Percentiles rank a stretch among this genome's conserved stretches.
phyloP scores from a whole-genome alignment of 1,140 invertebrate species.

The Anastrepha obliqua region DNA sequence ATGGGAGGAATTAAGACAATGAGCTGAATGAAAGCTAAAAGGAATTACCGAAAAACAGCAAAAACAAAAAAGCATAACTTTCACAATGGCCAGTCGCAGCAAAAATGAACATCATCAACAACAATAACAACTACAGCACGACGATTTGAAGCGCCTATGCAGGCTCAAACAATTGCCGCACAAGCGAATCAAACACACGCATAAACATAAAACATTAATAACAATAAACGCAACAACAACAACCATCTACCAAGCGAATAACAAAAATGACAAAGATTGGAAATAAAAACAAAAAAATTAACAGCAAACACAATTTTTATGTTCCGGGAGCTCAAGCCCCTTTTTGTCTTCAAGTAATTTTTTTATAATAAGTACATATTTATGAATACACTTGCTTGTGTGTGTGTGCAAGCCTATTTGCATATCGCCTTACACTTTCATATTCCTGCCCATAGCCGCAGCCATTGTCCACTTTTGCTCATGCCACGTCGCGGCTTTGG shows the following conservation, averaged over 20 bases:
- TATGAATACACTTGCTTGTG: too few species aligned
- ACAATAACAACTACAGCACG: not conserved
- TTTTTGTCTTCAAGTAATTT: too few species aligned
- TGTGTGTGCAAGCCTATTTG: too few species aligned
- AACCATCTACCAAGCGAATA: too few species aligned
- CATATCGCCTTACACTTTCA: not conserved
- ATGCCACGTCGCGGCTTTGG: not conserved
- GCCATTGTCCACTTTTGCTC: slow-evolving; percentile 6
- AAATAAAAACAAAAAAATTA: too few species aligned
- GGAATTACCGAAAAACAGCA: not conserved
- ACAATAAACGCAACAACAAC: too few species aligned
- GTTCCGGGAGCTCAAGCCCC: too few species aligned
- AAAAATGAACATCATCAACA: not conserved
- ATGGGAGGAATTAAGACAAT: not conserved
- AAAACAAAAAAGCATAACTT: not conserved
- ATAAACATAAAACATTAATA: too few species aligned
- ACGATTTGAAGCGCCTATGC: not conserved
- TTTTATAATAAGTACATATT: too few species aligned
- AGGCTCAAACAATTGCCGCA: not conserved
- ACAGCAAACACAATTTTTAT: too few species aligned
- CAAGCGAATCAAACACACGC: not conserved
- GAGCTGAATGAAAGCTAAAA: not conserved
- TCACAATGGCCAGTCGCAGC: not conserved
- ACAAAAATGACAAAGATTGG: too few species aligned
- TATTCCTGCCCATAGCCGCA: not conserved